A percentile compares a stretch with the other conserved stretches of the same genome.
Conservation (phyloP, 2,888 invertebrate species). For the Lumbricus terrestris region DNA sequence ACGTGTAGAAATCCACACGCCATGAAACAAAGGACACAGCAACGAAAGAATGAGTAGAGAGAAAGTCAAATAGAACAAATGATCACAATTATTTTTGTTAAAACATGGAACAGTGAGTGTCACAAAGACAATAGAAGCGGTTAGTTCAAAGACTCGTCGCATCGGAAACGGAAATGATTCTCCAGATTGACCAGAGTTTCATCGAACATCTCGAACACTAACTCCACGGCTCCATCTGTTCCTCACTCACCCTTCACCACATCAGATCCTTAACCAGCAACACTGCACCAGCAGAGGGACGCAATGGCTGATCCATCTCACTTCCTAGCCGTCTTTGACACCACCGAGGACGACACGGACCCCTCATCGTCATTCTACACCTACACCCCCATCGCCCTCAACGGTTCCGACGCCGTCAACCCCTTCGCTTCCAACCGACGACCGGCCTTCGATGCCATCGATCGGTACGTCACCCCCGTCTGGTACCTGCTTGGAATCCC, state of each 20-base stretch:
- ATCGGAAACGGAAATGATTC: too few relatives aligned
- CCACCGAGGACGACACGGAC: neutral
- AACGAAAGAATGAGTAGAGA: too few relatives aligned
- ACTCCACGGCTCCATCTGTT: neutral
- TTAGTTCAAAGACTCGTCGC: too few relatives aligned
- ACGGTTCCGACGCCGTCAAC: neutral
- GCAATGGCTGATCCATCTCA: neutral
- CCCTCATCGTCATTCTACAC: neutral
- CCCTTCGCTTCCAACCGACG: slow-evolving; percentile 19
- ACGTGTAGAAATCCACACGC: too few relatives aligned
- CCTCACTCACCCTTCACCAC: neutral
- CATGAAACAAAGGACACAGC: too few relatives aligned
- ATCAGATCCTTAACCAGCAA: neutral
- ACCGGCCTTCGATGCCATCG: slow-evolving; percentile 36
- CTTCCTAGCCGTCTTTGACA: neutral
- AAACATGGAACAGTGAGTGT: neutral
- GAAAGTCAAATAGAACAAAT: neutral
- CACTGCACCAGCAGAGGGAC: neutral
- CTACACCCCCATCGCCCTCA: neutral
- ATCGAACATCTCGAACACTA: neutral
- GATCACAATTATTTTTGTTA: neutral
- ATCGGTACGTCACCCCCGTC: slow-evolving; percentile 49
- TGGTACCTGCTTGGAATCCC: slow-evolving; percentile 55
- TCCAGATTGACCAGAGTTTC: neutral
- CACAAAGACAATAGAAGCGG: neutral